phyloP scores from a whole-genome alignment of 2,113 vertebrate genomes.

The Gallinago paraguaiae region DNA sequence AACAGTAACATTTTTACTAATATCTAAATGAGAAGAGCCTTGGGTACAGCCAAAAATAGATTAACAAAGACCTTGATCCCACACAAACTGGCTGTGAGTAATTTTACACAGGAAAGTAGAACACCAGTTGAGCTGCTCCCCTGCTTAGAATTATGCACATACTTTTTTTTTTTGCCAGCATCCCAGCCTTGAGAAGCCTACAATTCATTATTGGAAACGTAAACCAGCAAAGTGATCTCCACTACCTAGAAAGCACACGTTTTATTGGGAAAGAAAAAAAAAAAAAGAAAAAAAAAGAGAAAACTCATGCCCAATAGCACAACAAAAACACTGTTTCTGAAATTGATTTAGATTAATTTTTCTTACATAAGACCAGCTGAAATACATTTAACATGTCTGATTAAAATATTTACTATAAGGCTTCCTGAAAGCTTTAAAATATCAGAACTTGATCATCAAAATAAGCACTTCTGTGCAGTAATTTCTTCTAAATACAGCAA shows the following conservation, averaged over 20 bases:
- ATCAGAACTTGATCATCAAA: conserved; percentile 21
- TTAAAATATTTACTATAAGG: conserved; percentile 53
- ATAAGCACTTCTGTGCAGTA: conserved; percentile 25
- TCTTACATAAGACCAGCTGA: not conserved
- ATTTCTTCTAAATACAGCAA: not conserved
- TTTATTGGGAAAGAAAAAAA: not conserved
- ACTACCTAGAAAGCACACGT: conserved; percentile 11
- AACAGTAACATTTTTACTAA: conserved; percentile 41
- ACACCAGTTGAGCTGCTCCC: conserved; percentile 10
- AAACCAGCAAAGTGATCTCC: not conserved
- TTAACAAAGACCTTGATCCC: conserved; percentile 44
- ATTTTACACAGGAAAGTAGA: conserved; percentile 50
- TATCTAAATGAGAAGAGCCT: conserved; percentile 30
- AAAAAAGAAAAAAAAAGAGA: no score
- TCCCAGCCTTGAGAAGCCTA: not conserved
- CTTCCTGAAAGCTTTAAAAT: conserved; percentile 31
- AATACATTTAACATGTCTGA: conserved; percentile 4
- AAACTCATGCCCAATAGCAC: not conserved
- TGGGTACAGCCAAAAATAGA: conserved; percentile 27
- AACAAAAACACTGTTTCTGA: not conserved
- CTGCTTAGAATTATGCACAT: not conserved
- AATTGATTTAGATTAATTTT: not conserved
- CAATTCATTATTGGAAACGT: conserved; percentile 38
- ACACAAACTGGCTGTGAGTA: conserved; percentile 45
- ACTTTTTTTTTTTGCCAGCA: not conserved